Percentiles rank a stretch among this genome's conserved stretches.
Evolutionary conservation across 2,888 invertebrate species (phyloP).

Genomic region (Ophion obscuratus): DNA sequence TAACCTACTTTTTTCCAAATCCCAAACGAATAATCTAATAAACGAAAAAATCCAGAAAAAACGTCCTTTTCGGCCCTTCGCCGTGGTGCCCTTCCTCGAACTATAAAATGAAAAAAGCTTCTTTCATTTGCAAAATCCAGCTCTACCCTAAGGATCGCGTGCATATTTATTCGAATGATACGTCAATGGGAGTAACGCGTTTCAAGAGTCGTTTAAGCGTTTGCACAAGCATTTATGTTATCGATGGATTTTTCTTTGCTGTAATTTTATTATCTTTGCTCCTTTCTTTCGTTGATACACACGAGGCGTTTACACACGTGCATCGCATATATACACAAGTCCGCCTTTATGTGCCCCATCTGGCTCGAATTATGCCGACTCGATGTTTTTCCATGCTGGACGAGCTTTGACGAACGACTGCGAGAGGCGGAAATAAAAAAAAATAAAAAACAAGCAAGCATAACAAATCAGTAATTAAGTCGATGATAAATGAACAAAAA

Average conservation of each 20-base stretch:
- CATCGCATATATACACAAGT: slow-evolving; percentile 56
- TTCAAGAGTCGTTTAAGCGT: neutral
- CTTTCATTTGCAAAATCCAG: neutral
- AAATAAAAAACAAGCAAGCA: slow-evolving; percentile 16
- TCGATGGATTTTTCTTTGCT: neutral
- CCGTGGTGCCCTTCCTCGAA: too few species aligned
- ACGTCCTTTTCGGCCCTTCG: too few species aligned
- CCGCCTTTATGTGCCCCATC: slow-evolving; percentile 70
- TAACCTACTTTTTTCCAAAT: too few species aligned
- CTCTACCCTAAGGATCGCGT: neutral
- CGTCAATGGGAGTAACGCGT: neutral
- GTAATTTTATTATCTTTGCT: neutral
- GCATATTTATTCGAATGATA: slow-evolving; percentile 10
- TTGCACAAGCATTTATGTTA: neutral
- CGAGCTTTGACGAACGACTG: slow-evolving; percentile 9
- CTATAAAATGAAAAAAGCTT: neutral
- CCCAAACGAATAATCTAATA: too few species aligned
- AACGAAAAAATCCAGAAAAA: too few species aligned
- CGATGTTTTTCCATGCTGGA: slow-evolving; percentile 64
- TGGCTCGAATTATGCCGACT: slow-evolving; percentile 72
- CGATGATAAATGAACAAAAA: slow-evolving; percentile 7
- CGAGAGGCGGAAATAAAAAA: slow-evolving; percentile 40
- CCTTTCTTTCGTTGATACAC: slow-evolving; percentile 5
- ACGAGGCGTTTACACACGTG: slow-evolving; percentile 6
- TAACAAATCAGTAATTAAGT: neutral